Base-by-base conservation (phyloP, 2,888 invertebrate genomes). In the Hydroisotoma schaefferi region DNA sequence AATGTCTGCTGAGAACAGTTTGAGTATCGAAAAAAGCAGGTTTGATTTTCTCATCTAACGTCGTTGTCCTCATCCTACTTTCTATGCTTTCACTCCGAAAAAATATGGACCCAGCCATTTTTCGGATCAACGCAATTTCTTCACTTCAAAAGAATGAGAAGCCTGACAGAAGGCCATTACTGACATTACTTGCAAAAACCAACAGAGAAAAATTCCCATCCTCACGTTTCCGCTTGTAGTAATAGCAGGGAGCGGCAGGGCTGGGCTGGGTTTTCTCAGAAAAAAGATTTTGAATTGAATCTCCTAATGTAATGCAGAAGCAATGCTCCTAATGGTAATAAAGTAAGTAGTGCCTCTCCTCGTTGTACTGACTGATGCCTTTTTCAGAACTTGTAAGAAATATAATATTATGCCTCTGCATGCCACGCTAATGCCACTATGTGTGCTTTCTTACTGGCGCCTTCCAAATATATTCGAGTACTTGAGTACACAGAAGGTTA, bases 111-210 rank as follows among this genome's bases (percentile, higher is more conserved):
- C 15, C 33, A 10, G 8, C 8, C 15, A 10, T 33, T 33, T 33
- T 33, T 15, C 15, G 33, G 15, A 33, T 33, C 33, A 8, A 43
- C 6, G 18, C n/a, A 6, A 43, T 43, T 43, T 43, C 43, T 43
- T 18, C 6, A 18, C 43, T 10, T 43, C 43, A 43, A 18, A 33
- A 33, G 33, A 33, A 33, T 33, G 47, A 47, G 49, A 28, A 27
- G 29, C 28, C 49, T 49, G 49, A 49, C 49, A 28, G 49, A 49
- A 22, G 49, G 27, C 49, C 49, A 49, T 49, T 49, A 49, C n/a
- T 10, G 33, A 8, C 8, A 15, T 33, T 15, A 33, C 15, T 15
- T 8, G 15, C 33, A 15, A 33, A 33, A 33, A 8, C 8, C 33
- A 33, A 10, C 8, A 10, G 15, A 33, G 33, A 33, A 33, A 15